phyloP scores from a whole-genome alignment of 2,888 invertebrate genomes.

The Adelphocoris suturalis region DNA sequence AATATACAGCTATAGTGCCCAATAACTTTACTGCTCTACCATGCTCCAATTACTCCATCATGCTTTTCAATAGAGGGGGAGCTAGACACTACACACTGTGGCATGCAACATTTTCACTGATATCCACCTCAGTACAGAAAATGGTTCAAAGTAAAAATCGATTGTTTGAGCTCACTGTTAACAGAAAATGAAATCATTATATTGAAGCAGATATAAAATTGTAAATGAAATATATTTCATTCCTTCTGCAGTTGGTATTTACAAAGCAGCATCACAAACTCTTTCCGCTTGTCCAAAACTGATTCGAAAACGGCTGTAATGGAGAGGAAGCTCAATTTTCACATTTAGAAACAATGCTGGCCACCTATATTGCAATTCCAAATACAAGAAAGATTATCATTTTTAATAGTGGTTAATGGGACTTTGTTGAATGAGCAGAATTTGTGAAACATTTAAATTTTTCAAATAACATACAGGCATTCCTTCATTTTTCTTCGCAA shows the following conservation, averaged over 20 bases:
- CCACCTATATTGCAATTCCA: too few relatives aligned
- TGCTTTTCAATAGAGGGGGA: background rate
- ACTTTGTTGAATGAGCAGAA: too few relatives aligned
- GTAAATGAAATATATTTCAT: background rate
- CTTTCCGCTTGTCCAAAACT: slow-evolving; percentile 31
- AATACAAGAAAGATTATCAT: too few relatives aligned
- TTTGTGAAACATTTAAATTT: too few relatives aligned
- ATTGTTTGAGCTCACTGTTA: slow-evolving; percentile 13
- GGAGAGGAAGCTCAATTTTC: too few relatives aligned
- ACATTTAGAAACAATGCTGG: too few relatives aligned
- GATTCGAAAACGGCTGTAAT: background rate
- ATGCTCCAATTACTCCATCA: background rate
- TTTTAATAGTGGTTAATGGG: too few relatives aligned
- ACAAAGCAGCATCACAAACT: slow-evolving; percentile 48
- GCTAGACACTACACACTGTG: background rate
- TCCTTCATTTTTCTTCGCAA: too few relatives aligned
- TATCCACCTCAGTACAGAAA: slow-evolving; percentile 68
- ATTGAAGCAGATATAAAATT: background rate
- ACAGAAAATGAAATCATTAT: background rate
- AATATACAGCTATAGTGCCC: too few relatives aligned
- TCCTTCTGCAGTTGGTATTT: slow-evolving; percentile 3
- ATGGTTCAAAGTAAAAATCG: background rate
- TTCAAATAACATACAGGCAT: too few relatives aligned
- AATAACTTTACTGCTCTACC: too few relatives aligned
- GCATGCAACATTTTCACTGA: slow-evolving; percentile 67